These are phyloP conservation scores for Gonatopus flavifemur DNA, from an alignment of 1,140 invertebrate genomes.

Conservation along the genomic window DNA sequence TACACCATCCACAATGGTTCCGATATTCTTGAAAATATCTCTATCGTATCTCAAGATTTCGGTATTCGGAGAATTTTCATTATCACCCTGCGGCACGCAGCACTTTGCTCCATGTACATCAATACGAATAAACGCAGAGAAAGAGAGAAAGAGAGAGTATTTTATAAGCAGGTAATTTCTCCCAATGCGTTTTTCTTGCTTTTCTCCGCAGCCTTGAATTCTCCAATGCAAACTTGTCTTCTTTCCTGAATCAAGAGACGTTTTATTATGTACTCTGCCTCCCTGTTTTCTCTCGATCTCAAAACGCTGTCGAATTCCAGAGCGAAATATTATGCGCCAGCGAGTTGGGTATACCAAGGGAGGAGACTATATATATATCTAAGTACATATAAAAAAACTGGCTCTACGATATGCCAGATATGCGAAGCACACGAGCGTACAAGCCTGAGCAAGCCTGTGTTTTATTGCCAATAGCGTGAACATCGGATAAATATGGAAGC, in stretches of 20 bases:
- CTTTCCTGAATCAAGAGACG: slow-evolving; percentile 19
- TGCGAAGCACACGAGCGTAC: slow-evolving; percentile 17
- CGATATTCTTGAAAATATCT: too few relatives aligned
- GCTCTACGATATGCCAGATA: slow-evolving; percentile 18
- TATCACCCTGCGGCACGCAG: too few relatives aligned
- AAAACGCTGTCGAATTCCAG: slow-evolving; percentile 19
- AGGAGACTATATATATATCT: not conserved
- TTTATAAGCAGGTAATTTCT: too few relatives aligned
- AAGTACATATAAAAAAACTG: not conserved
- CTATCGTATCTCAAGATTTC: too few relatives aligned
- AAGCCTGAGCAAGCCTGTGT: slow-evolving; percentile 32
- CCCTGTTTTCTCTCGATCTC: not conserved
- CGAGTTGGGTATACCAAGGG: too few relatives aligned
- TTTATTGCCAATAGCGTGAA: slow-evolving; percentile 48
- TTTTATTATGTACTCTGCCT: slow-evolving; percentile 1
- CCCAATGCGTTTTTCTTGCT: too few relatives aligned
- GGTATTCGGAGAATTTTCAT: too few relatives aligned
- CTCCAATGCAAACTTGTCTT: slow-evolving; percentile 1
- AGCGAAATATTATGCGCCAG: slow-evolving; percentile 28
- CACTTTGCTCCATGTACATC: too few relatives aligned
- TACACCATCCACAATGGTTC: too few relatives aligned
- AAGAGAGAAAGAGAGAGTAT: too few relatives aligned
- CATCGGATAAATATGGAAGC: slow-evolving; percentile 44
- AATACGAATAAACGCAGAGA: too few relatives aligned
- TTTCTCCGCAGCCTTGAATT: too few relatives aligned